Evolutionary conservation across 92 coral and sea anemone species (phyloP), one percentile per base, ranked within the genome.

Genomic region (Micromussa lordhowensis): DNA sequence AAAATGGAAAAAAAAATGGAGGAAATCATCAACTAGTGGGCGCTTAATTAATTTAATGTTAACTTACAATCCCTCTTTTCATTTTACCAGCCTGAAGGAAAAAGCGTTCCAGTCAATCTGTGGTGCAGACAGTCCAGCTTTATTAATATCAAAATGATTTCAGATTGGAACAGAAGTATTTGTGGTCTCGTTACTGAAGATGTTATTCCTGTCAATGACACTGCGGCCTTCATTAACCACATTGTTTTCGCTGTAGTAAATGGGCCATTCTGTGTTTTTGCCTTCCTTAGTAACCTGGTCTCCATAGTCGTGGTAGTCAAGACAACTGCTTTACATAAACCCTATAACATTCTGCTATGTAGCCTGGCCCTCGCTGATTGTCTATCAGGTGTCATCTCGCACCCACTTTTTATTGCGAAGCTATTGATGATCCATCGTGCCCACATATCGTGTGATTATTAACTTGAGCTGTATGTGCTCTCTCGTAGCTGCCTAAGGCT

Each of bases 261-360:
- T 31, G 71, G 2, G 14, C 71, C 71, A 66, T 12, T 28, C 34
- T 66, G 71, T 66, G 34, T 66, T 12, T 54, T 78, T 29, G 61
- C 82, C 38, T 29, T 53, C 68, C 68, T 78, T 3, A 78, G 68
- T 21, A 78, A 78, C 68, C 82, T 78, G 38, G 82, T 61, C 26
- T 35, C 35, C 14, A 78, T 78, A 31, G 82, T 78, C 2, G 24
- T 36, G 13, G 64, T 78, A 17, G 29, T 49, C 68, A 78, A 4
- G 36, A 53, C 64, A 49, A 66, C 68, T 30, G 28, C 61, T 35
- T 32, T 78, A 11, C 82, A 78, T 51, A 78, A 24, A 55, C 82
- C 64, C 15, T 4, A 28, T n/a, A 78, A 78, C 40, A 54, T 78
- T 22, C 14, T 78, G 38, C 68, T 78, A 21, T 78, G 82, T 29